phyloP scores from a whole-genome alignment of 1,140 invertebrate species.

The Sycobia sp. region DNA sequence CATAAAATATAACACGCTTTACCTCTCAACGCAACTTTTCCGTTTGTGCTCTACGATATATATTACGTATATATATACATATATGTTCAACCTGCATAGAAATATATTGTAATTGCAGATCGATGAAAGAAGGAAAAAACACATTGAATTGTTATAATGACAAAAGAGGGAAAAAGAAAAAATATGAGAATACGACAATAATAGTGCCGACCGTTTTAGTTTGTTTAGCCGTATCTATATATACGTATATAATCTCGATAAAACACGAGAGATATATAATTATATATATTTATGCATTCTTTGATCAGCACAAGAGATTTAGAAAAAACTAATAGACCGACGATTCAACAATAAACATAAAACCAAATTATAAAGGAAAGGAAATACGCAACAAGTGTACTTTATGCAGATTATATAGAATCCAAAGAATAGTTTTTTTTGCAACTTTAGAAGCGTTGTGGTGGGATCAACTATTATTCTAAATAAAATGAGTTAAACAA shows the following conservation, averaged over 20 bases:
- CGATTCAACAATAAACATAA: slow-evolving; percentile 16
- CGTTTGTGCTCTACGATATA: not conserved
- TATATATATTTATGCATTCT: slow-evolving; percentile 4
- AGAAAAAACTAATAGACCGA: not conserved
- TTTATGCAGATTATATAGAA: too few species aligned
- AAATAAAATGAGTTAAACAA: too few species aligned
- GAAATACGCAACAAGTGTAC: slow-evolving; percentile 9
- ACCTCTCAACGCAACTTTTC: not conserved
- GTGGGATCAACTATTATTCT: too few species aligned
- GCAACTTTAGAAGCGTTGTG: too few species aligned
- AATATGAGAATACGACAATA: slow-evolving; percentile 51
- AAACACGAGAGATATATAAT: slow-evolving; percentile 11
- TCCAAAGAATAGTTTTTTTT: too few species aligned
- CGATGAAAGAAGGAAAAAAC: too few species aligned
- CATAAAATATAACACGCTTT: too few species aligned
- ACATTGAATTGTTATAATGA: too few species aligned
- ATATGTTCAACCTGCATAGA: too few species aligned
- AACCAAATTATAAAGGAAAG: not conserved
- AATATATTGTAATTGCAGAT: not conserved
- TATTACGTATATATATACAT: too few species aligned
- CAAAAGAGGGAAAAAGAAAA: too few species aligned
- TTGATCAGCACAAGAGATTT: slow-evolving; percentile 16
- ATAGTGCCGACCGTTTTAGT: slow-evolving; percentile 47
- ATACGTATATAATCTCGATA: slow-evolving; percentile 13
- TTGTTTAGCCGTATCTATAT: slow-evolving; percentile 37